Conservation (phyloP, 2,888 invertebrate species). For the Apotomis turbidana region DNA sequence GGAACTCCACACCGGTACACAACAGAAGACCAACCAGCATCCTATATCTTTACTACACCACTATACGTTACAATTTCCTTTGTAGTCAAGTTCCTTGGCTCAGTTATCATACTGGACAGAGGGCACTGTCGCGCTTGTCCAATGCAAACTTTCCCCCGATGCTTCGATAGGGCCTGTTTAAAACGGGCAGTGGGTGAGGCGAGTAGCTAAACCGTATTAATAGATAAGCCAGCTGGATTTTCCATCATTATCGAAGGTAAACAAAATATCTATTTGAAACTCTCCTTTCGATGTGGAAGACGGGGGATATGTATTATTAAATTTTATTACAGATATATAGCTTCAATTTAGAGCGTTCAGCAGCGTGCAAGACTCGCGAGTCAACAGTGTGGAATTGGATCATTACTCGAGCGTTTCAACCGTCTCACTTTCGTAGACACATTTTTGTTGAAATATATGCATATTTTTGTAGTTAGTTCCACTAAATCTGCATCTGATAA, state of each 20-base stretch:
- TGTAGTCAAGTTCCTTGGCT: not conserved
- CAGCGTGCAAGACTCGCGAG: not conserved
- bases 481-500: too few species aligned
- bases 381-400: too few species aligned
- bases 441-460: too few species aligned
- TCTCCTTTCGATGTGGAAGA: not conserved
- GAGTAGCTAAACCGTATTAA: constrained; percentile 50
- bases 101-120: constrained; percentile 62
- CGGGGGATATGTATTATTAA: not conserved
- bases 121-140: constrained; percentile 76
- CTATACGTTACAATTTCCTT: constrained; percentile 15
- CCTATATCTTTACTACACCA: not conserved
- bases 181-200: constrained; percentile 52
- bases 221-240: constrained; percentile 38
- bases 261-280: constrained; percentile 19
- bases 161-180: constrained; percentile 64
- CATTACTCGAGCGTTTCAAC: too few species aligned
- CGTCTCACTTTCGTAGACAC: too few species aligned
- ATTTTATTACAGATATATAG: not conserved
- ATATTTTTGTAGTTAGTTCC: too few species aligned
- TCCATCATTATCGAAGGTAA: constrained; percentile 22
- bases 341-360: not conserved
- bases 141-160: constrained; percentile 80
- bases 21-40: not conserved
- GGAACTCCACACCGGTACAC: constrained; percentile 55